These are phyloP conservation scores for Encarsia formosa DNA, from an alignment of 2,888 invertebrate species.

Conservation along the genomic window DNA sequence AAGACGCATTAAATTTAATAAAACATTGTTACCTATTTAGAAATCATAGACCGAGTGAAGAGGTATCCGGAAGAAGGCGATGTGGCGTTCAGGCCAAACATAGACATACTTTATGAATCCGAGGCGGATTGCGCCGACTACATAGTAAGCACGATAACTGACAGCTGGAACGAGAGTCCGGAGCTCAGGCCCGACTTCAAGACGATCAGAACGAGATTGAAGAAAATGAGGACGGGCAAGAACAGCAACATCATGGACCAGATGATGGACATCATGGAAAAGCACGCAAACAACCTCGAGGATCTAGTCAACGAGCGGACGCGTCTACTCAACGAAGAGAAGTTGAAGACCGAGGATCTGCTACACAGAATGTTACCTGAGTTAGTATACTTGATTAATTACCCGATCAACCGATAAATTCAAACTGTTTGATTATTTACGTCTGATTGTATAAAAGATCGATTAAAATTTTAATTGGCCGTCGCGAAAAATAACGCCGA, in stretches of 20 bases:
- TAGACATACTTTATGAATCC: slow-evolving; percentile 67
- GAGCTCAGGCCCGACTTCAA: slow-evolving; percentile 81
- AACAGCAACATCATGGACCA: slow-evolving; percentile 92
- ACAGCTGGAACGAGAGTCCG: slow-evolving; percentile 87
- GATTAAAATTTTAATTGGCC: too few species aligned
- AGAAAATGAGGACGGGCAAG: slow-evolving; percentile 86
- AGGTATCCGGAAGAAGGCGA: slow-evolving; percentile 64
- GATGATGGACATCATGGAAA: slow-evolving; percentile 98
- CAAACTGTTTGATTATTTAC: too few species aligned
- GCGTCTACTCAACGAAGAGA: slow-evolving; percentile 82
- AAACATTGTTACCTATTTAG: slow-evolving; percentile 54
- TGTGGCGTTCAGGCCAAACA: slow-evolving; percentile 75
- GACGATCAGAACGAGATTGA: slow-evolving; percentile 71
- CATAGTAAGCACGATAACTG: slow-evolving; percentile 75
- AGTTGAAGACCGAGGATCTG: slow-evolving; percentile 88
- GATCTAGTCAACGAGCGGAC: slow-evolving; percentile 91
- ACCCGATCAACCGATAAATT: too few species aligned
- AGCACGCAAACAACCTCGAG: slow-evolving; percentile 91
- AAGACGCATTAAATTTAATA: too few species aligned
- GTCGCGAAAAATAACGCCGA: too few species aligned
- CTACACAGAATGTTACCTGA: slow-evolving; percentile 92
- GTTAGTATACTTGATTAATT: slow-evolving; percentile 53
- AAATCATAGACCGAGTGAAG: slow-evolving; percentile 82
- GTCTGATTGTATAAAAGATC: too few species aligned
- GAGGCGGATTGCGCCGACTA: slow-evolving; percentile 75